Percentiles rank a stretch among this genome's conserved stretches.
Conservation (phyloP, 2,888 invertebrate species). For the Apodemia hepburni region DNA sequence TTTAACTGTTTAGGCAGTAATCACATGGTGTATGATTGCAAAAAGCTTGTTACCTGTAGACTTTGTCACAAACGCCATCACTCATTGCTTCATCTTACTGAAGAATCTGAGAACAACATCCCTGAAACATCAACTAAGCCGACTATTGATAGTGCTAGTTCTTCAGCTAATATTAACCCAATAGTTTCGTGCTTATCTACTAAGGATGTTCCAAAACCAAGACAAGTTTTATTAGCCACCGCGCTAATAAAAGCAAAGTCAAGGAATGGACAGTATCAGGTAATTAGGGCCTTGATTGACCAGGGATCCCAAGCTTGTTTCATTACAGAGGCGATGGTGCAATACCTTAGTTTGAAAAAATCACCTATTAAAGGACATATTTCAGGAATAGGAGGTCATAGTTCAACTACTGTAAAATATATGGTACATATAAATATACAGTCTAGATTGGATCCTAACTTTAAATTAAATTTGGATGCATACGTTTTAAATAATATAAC, state of each 20-base stretch:
- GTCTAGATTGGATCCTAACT: background rate
- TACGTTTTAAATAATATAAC: background rate
- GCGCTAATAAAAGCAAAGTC: conserved; percentile 20
- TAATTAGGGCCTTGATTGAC: background rate
- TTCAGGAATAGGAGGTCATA: background rate
- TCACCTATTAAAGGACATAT: background rate
- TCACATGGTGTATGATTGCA: background rate
- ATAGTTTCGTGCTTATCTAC: conserved; percentile 16
- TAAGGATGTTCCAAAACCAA: background rate
- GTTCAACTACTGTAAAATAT: background rate
- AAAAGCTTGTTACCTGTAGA: background rate
- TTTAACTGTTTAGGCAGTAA: conserved; percentile 2
- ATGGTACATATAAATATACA: background rate
- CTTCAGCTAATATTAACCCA: background rate
- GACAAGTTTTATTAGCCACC: conserved; percentile 21
- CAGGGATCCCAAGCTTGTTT: background rate
- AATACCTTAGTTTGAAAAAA: background rate
- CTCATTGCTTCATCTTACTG: background rate
- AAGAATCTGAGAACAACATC: background rate
- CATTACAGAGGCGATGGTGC: background rate
- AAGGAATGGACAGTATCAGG: conserved; percentile 10
- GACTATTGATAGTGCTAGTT: background rate
- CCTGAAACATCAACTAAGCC: background rate
- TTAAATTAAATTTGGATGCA: background rate
- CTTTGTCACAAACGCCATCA: background rate